Base-by-base conservation (phyloP, 2,113 vertebrate species). In the Cheirogaleus medius region DNA sequence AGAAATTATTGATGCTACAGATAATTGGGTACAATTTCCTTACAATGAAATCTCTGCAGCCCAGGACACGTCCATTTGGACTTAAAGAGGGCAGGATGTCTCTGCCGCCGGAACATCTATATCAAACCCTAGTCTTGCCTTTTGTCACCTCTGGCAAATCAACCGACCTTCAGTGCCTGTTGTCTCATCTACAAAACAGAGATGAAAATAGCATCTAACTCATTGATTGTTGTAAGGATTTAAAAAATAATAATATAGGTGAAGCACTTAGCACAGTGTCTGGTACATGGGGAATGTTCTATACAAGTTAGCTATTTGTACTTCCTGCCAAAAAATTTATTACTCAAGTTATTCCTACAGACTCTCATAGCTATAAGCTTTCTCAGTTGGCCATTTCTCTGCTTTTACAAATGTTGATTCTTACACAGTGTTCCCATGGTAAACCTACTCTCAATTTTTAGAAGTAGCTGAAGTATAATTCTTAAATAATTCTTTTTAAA, bases 51-150 rank as follows among this genome's bases (percentile, higher is more conserved):
- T 29, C 69, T 84, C 34, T 34, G 1, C 6, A 11, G 5, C 5
- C 2, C 2, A 8, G 23, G 42, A 39, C 0, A 0, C 5, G 6
- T 3, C 44, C 34, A 8, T 10, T 14, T 39, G 63, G 52, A 44
- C 49, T 63, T 69, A 34, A 58, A 69, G 52, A 91, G n/a, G n/a
- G 7, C 6, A 29, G 37, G 5, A 21, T 23, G 4, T 23, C n/a
- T 77, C 18, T 29, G 34, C 12, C 56, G 23, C 15, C 3, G 27
- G 2, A 54, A 88, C 0, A 37, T 27, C 32, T 7, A 1, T 2
- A 34, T 15, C 42, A 58, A 54, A 29, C 3, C 2, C 12, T 42
- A 25, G 42, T 13, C 17, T 63, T 9, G 18, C 2, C 1, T 34
- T 9, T 34, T 9, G 34, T 34, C 14, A 39, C 9, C 42, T 25